Base-by-base conservation (phyloP, 1,140 invertebrate species). In the Caenorhabditis inopinata region DNA sequence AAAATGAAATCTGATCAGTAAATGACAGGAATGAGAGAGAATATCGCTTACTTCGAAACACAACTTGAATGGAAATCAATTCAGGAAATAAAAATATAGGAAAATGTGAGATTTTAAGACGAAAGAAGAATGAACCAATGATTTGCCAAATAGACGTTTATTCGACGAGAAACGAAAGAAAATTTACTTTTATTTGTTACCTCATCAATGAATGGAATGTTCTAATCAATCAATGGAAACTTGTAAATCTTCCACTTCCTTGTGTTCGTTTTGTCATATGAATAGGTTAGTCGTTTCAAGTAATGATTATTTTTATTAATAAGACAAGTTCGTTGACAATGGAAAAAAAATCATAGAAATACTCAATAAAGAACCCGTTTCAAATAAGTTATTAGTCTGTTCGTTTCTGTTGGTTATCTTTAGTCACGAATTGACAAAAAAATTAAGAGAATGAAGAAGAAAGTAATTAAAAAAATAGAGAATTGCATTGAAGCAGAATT, bases 151-250 rank as follows among this genome's bases (percentile, higher is more conserved):
- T 3, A 32, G 38, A 68, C 38, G 32, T 68, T 68, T 68, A 32
- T 68, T 68, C 58, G 58, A 68, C 58, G 58, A 68, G 38, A 68
- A 68, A 11, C 32, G 11, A 29, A 58, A 68, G 14, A 42, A 42
- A 42, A 42, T 68, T 68, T 68, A 68, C 32, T 68, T 68, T 38
- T 42, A 21, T 21, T 23, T 21, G 32, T 21, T 25, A 68, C 32
- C 32, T 7, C 14, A 2, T 58, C 51, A 58, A 51, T 21, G 21
- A 51, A 6, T 51, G 32, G 51, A 68, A 12, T 68, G 32, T 21
- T 38, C 12, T 32, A n/a, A 68, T 68, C 58, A 42, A 68, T 68
- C 58, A 12, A 68, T 68, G 23, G 7, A 18, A 68, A 68, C 58
- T 68, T 16, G 58, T 68, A 68, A 16, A 42, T 38, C 32, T 18